These are phyloP conservation scores for Danaus chrysippus DNA, from an alignment of 2,888 invertebrate genomes.

Conservation along the genomic window DNA sequence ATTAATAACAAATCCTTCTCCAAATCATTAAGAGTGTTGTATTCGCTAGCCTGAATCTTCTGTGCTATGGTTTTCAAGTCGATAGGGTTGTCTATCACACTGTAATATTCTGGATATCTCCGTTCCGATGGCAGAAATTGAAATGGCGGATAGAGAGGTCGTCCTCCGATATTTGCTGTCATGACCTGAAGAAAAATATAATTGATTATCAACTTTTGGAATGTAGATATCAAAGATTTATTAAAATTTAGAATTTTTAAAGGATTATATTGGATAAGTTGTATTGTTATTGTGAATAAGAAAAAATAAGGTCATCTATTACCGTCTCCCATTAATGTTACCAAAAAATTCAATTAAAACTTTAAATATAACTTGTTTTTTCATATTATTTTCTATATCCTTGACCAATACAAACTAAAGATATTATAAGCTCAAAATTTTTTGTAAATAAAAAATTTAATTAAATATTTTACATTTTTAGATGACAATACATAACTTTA, in stretches of 20 bases:
- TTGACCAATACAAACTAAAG: background rate
- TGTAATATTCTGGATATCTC: constrained; percentile 97
- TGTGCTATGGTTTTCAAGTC: constrained; percentile 96
- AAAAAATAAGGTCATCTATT: too few species aligned
- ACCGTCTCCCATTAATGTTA: too few species aligned
- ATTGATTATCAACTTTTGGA: background rate
- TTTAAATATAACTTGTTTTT: too few species aligned
- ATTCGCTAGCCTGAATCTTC: constrained; percentile 92
- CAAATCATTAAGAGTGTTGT: constrained; percentile 87
- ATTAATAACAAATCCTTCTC: constrained; percentile 94
- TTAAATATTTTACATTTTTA: constrained; percentile 6
- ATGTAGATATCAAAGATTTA: too few species aligned
- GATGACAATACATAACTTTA: background rate
- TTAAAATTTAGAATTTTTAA: too few species aligned
- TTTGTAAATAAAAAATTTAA: background rate
- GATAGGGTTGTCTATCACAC: constrained; percentile 95
- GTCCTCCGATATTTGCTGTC: constrained; percentile 90
- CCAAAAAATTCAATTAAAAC: too few species aligned
- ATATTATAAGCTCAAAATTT: background rate
- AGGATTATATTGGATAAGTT: too few species aligned
- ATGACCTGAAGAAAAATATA: constrained; percentile 76
- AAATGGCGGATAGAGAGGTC: constrained; percentile 92
- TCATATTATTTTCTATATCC: too few species aligned
- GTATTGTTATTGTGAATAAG: too few species aligned
- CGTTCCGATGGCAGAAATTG: constrained; percentile 95